A percentile compares a stretch with the other conserved stretches of the same genome.
Conservation (phyloP, 2,797 vertebrate species). For the Cichlasoma orientale region DNA sequence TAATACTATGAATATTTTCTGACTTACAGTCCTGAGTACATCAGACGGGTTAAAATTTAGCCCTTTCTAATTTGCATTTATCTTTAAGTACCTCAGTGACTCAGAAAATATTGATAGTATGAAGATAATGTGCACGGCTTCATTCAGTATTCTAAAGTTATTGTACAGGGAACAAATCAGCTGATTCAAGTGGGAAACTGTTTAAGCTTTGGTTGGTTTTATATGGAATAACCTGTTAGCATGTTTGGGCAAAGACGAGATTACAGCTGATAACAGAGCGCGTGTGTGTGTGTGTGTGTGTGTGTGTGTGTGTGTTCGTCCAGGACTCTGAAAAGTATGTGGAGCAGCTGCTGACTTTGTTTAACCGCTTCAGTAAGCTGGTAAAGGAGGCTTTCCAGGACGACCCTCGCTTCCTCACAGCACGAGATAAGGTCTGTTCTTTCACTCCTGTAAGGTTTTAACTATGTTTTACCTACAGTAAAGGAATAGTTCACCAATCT, state of each 20-base stretch:
- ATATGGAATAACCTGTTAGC: neutral
- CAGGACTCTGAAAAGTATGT: constrained; percentile 99
- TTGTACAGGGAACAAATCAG: neutral
- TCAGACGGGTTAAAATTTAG: neutral
- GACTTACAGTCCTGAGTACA: too few relatives aligned
- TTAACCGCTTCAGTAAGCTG: constrained; percentile 98
- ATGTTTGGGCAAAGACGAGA: neutral
- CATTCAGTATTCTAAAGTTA: neutral
- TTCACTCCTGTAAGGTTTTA: neutral
- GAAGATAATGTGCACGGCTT: neutral
- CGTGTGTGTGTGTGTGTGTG: neutral
- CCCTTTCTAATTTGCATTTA: neutral
- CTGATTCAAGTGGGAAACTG: neutral
- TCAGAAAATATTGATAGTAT: neutral
- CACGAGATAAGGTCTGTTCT: constrained; percentile 91
- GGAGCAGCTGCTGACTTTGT: constrained; percentile 93
- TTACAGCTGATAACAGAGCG: neutral
- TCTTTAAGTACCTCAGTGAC: neutral
- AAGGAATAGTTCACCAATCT: too few relatives aligned
- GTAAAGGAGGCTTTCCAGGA: constrained; percentile 98
- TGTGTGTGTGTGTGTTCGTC: constrained; percentile 17
- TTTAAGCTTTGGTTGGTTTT: neutral
- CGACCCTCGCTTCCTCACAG: constrained; percentile 96
- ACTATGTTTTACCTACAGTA: too few relatives aligned
- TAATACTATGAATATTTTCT: neutral